Conservation (phyloP, 2,888 invertebrate genomes). For the Cataglyphis cursor region DNA sequence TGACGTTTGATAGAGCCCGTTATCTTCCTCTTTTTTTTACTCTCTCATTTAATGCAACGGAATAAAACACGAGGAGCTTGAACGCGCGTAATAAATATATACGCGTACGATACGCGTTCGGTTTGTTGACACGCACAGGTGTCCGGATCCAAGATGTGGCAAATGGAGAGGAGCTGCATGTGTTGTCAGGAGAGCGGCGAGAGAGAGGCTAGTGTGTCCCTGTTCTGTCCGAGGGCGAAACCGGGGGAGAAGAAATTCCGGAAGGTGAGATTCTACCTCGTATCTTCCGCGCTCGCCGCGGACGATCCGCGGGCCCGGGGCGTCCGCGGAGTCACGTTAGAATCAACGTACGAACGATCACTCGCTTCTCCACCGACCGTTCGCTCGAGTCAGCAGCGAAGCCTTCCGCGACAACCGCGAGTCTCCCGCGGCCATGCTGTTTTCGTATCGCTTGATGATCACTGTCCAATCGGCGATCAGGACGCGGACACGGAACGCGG, state of each 20-base stretch:
- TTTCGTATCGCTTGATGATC: constrained; percentile 64
- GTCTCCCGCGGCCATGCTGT: constrained; percentile 80
- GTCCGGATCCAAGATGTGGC: constrained; percentile 98
- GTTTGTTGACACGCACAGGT: constrained; percentile 88
- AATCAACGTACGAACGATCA: neutral
- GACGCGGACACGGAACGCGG: neutral
- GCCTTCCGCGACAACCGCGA: constrained; percentile 73
- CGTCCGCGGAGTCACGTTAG: neutral
- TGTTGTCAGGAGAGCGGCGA: constrained; percentile 98
- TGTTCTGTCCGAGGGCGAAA: constrained; percentile 96
- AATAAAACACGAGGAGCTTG: neutral
- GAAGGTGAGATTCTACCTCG: constrained; percentile 88
- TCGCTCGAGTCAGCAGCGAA: constrained; percentile 48
- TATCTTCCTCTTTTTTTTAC: neutral
- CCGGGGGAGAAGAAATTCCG: constrained; percentile 94
- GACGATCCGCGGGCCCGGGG: constrained; percentile 41
- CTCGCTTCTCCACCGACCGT: constrained; percentile 18
- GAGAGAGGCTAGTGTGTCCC: constrained; percentile 94
- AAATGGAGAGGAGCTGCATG: constrained; percentile 98
- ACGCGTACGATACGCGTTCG: neutral
- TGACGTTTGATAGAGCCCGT: constrained; percentile 17
- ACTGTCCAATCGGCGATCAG: constrained; percentile 55
- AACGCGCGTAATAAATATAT: neutral
- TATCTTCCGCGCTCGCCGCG: neutral
- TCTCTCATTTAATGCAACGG: neutral